Conservation (phyloP, 1,140 invertebrate genomes). For the Pantala flavescens region DNA sequence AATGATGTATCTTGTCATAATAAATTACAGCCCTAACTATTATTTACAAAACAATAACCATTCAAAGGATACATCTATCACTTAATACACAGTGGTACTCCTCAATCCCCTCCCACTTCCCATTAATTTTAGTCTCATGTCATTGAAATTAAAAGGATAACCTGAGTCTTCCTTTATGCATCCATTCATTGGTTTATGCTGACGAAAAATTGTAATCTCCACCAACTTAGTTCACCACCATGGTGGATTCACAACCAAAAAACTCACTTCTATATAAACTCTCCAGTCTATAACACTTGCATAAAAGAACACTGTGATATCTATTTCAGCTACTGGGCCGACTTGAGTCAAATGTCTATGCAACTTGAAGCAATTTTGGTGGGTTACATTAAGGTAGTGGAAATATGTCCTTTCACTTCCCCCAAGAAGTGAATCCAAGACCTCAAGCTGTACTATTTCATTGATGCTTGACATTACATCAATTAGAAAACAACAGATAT, state of each 20-base stretch:
- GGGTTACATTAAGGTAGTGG: background rate
- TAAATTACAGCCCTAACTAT: slow-evolving; percentile 8
- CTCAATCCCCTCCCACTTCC: background rate
- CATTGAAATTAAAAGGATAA: slow-evolving; percentile 1
- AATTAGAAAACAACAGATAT: too few relatives aligned
- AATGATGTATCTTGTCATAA: slow-evolving; percentile 10
- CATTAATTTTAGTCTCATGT: background rate
- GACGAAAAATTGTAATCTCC: background rate
- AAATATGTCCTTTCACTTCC: background rate
- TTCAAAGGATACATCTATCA: background rate
- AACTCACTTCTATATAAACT: background rate
- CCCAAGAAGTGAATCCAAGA: too few relatives aligned
- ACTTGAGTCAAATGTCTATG: background rate
- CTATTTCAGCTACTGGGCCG: background rate
- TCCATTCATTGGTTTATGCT: background rate
- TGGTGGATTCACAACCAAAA: background rate
- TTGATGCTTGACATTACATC: too few relatives aligned
- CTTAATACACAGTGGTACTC: background rate
- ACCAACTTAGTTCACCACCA: slow-evolving; percentile 1
- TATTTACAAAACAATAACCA: slow-evolving; percentile 8
- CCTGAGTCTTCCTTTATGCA: background rate
- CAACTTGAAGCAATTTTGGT: background rate
- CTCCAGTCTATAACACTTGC: background rate
- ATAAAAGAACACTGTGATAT: background rate
- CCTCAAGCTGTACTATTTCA: too few relatives aligned